Evolutionary conservation across 1,140 invertebrate genomes (phyloP).

Genomic region (Ceratina calcarata): DNA sequence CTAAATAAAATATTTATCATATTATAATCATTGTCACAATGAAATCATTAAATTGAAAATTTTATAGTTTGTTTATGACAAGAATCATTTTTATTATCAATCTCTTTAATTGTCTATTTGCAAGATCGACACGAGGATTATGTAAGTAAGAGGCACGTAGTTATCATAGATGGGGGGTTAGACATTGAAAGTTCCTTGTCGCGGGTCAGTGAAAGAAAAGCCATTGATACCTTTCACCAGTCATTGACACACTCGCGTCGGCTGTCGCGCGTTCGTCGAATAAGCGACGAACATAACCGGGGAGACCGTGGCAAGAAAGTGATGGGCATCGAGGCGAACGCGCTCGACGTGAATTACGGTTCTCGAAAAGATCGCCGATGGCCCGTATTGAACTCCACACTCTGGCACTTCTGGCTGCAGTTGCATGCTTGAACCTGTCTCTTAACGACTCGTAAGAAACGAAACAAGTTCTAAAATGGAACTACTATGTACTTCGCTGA

Average conservation of each 20-base stretch:
- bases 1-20: no score
- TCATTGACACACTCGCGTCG: slow-evolving; percentile 54
- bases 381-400: not conserved
- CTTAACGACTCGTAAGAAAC: slow-evolving; percentile 11
- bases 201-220: slow-evolving; percentile 59
- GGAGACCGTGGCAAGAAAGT: slow-evolving; percentile 4
- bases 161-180: slow-evolving; percentile 36
- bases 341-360: not conserved
- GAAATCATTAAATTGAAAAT: no score
- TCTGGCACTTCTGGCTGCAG: not conserved
- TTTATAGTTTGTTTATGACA: no score
- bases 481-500: not conserved
- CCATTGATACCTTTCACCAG: slow-evolving; percentile 66
- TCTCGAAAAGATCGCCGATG: not conserved
- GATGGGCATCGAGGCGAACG: not conserved
- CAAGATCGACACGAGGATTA: slow-evolving; percentile 23
- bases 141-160: slow-evolving; percentile 27
- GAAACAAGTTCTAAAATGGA: slow-evolving; percentile 33
- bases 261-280: slow-evolving; percentile 43
- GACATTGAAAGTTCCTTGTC: slow-evolving; percentile 62
- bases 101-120: no score
- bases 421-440: slow-evolving; percentile 25
- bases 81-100: no score
- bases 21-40: no score
- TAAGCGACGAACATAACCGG: slow-evolving; percentile 8